These are phyloP conservation scores for Troides oblongomaculatus DNA, from an alignment of 2,888 invertebrate genomes.

Conservation along the genomic window DNA sequence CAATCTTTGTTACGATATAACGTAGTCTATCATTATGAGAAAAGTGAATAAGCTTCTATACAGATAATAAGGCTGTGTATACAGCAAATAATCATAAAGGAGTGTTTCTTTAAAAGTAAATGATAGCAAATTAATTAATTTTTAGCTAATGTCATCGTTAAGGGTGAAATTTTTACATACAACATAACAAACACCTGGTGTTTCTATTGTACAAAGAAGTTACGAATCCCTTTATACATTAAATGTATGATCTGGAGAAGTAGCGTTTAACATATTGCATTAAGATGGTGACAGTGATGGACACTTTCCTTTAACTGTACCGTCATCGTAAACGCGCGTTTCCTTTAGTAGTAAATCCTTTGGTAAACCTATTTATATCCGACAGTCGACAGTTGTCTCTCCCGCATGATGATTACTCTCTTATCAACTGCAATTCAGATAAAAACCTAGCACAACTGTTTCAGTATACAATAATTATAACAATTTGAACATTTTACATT, in stretches of 20 bases:
- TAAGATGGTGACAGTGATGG: slow-evolving; percentile 9
- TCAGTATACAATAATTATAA: too few species aligned
- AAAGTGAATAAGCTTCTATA: too few species aligned
- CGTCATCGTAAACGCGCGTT: neutral
- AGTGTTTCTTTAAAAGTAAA: too few species aligned
- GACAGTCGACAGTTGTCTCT: neutral
- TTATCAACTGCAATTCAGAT: neutral
- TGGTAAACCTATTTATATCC: slow-evolving; percentile 1
- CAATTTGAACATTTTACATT: too few species aligned
- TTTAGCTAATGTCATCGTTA: too few species aligned
- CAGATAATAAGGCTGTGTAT: too few species aligned
- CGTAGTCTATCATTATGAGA: too few species aligned
- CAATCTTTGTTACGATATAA: too few species aligned
- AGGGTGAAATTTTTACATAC: too few species aligned
- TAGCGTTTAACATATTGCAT: neutral
- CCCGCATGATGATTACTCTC: neutral
- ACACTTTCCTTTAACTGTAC: slow-evolving; percentile 9
- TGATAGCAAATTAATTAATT: too few species aligned
- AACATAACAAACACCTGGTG: neutral
- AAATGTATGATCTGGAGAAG: neutral
- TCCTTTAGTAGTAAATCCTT: slow-evolving; percentile 3
- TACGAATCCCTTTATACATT: neutral
- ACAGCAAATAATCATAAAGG: too few species aligned
- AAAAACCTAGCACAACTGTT: neutral
- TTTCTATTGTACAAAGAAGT: neutral